These are phyloP conservation scores for Sweltsa coloradensis DNA, from an alignment of 1,140 invertebrate species.

Conservation along the genomic window DNA sequence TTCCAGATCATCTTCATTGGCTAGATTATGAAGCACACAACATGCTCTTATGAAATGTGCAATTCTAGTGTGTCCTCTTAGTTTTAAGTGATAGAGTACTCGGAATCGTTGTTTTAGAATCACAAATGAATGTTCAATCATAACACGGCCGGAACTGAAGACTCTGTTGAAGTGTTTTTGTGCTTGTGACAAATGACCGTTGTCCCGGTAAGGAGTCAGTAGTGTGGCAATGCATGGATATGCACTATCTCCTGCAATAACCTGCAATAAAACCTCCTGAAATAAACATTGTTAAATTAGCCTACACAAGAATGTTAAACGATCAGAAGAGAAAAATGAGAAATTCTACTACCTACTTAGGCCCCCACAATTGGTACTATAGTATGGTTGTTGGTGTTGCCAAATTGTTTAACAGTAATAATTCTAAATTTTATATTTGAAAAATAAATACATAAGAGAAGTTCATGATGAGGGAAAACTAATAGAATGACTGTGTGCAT, in stretches of 20 bases:
- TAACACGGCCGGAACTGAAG: conserved; percentile 12
- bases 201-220: conserved; percentile 18
- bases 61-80: conserved; percentile 5
- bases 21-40: conserved; percentile 6
- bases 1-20: conserved; percentile 1
- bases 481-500: too few relatives aligned
- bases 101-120: conserved; percentile 17
- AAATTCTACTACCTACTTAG: too few relatives aligned
- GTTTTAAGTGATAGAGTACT: conserved; percentile 15
- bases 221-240: conserved; percentile 14
- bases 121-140: conserved; percentile 16
- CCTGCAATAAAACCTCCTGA: too few relatives aligned
- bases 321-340: too few relatives aligned
- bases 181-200: conserved; percentile 14
- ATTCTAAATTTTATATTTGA: too few relatives aligned
- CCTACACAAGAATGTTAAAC: too few relatives aligned
- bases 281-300: too few relatives aligned
- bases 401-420: too few relatives aligned
- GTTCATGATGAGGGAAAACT: too few relatives aligned
- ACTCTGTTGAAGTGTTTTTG: conserved; percentile 15
- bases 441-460: too few relatives aligned
- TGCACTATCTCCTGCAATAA: conserved; percentile 19
- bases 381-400: too few relatives aligned
- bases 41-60: conserved; percentile 14
- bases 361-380: too few relatives aligned